phyloP scores from a whole-genome alignment of 2,113 vertebrate genomes.

The Ptychochromis oligacanthus region DNA sequence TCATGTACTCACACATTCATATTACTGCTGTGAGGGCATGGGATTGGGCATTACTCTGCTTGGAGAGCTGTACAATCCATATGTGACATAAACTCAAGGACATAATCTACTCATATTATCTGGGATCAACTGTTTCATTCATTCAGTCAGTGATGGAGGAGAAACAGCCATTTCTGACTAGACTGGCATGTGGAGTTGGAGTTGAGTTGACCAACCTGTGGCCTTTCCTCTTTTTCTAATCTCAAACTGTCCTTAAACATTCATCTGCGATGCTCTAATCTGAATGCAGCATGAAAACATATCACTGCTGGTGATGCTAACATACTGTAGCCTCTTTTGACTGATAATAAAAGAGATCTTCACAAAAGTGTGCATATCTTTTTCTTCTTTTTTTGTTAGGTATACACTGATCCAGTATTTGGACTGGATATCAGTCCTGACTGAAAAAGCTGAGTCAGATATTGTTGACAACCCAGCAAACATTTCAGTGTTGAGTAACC shows the following conservation, averaged over 20 bases:
- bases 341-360: conserved; percentile 64
- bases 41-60: not conserved
- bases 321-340: conserved; percentile 10
- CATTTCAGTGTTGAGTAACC: not conserved
- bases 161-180: conserved; percentile 58
- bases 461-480: not conserved
- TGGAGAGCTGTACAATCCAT: not conserved
- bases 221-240: conserved; percentile 64
- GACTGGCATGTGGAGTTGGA: conserved; percentile 46
- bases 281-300: conserved; percentile 36
- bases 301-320: conserved; percentile 31
- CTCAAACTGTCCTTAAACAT: conserved; percentile 34
- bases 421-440: not conserved
- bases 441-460: no score
- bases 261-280: conserved; percentile 31
- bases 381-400: not conserved
- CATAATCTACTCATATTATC: not conserved
- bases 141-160: conserved; percentile 28
- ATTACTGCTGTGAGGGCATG: not conserved
- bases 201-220: conserved; percentile 44
- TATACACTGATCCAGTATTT: not conserved
- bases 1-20: not conserved
- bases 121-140: conserved; percentile 8
- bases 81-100: not conserved
- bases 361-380: not conserved